Percentiles rank a stretch among this genome's conserved stretches.
phyloP scores from a whole-genome alignment of 2,113 vertebrate species.

The Gnathonemus longibarbis region DNA sequence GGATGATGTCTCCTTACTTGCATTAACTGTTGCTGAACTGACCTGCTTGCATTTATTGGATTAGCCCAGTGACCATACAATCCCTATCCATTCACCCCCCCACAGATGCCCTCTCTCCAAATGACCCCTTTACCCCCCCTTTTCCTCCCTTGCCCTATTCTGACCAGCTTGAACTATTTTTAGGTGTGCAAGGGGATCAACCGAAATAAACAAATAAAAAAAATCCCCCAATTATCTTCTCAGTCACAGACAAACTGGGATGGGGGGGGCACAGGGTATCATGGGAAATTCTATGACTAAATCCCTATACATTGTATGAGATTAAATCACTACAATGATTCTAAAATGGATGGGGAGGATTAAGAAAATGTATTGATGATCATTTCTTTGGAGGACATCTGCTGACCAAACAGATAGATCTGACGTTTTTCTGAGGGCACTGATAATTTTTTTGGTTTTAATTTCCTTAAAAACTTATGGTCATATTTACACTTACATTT shows the following conservation, averaged over 20 bases:
- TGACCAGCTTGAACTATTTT: conserved; percentile 42
- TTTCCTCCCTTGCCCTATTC: conserved; percentile 39
- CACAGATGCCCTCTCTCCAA: conserved; percentile 44
- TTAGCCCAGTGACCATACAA: conserved; percentile 51
- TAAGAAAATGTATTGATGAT: not conserved
- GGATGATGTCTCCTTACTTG: conserved; percentile 39
- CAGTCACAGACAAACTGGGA: conserved; percentile 30
- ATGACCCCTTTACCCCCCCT: conserved; percentile 8
- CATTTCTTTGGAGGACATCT: not conserved
- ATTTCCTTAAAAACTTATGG: not conserved
- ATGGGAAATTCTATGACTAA: not conserved
- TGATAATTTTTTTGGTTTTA: not conserved
- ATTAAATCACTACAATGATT: not conserved
- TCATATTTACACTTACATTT: not conserved
- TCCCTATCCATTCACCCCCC: not conserved
- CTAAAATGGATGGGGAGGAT: not conserved
- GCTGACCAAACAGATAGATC: not conserved
- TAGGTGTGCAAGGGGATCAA: conserved; percentile 37
- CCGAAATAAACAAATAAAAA: conserved; percentile 25
- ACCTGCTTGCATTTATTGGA: conserved; percentile 55
- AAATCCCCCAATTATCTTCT: conserved; percentile 29
- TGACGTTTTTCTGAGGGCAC: not conserved
- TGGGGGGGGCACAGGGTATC: not conserved
- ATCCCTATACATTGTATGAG: not conserved
- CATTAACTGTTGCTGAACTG: conserved; percentile 52